Base-by-base conservation (phyloP, 2,888 invertebrate genomes). In the Myopa testacea region DNA sequence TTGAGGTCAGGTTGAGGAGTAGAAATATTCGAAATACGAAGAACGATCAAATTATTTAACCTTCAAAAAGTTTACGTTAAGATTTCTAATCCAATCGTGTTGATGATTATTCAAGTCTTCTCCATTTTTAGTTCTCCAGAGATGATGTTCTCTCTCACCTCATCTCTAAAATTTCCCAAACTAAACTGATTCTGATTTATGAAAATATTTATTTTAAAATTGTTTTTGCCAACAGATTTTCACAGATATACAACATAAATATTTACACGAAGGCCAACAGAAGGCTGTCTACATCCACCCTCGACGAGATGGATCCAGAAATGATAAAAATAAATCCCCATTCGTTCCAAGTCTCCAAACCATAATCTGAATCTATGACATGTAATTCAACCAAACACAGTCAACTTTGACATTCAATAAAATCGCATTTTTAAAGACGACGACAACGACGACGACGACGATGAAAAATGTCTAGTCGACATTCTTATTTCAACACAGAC, bases 401-500 rank as follows among this genome's bases (percentile, higher is more conserved):
- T 75, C 75, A 69, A 75, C 69, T 80, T 80, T 81, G 81, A 81
- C 81, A 81, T 80, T 79, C 76, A 80, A 80, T 81, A 81, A 80
- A 80, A 78, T 65, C 65, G 80, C 78, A 60, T 80, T 62, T 78
- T 80, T 79, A 78, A 80, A 78, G 78, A 79, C 74, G 52, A 45
- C 45, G 78, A 79, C 78, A 76, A 79, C 70, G 40, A 55, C 45
- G 78, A 79, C 78, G 78, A 79, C 70, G 40, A 55, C 63, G 70
- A 84, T 86, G 85, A 86, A 82, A 85, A 84, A 86, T 86, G 85
- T 86, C 85, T 86, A 84, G 86, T 83, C 45, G 45, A 45, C 0
- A 45, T 6, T 45, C 45, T 26, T 26, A 26, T 26, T 26, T 26
- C 26, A 26, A 1, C 26, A 26, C 16, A 55, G 10, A 1, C 16